Conservation (phyloP, 2,888 invertebrate genomes). For the Thecophora atra region DNA sequence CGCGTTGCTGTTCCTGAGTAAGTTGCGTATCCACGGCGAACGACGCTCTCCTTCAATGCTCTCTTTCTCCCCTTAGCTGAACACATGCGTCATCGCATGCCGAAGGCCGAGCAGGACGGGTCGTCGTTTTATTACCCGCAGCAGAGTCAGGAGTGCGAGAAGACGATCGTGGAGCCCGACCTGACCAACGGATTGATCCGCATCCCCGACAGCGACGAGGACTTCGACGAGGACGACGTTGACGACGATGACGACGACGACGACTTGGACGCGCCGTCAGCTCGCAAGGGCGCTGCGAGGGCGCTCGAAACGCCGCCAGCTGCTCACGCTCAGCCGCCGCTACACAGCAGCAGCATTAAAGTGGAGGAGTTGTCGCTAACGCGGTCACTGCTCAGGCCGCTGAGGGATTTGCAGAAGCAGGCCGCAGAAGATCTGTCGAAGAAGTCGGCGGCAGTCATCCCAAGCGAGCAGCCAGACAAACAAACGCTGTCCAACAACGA, state of each 20-base stretch:
- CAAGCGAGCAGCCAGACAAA: slow-evolving; percentile 11
- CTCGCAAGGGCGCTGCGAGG: slow-evolving; percentile 35
- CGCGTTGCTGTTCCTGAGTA: slow-evolving; percentile 63
- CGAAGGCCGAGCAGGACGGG: slow-evolving; percentile 61
- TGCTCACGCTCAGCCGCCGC: slow-evolving; percentile 46
- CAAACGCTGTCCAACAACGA: background rate
- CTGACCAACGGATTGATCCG: slow-evolving; percentile 63
- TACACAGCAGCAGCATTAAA: slow-evolving; percentile 45
- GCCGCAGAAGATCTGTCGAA: slow-evolving; percentile 57
- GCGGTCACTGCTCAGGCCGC: slow-evolving; percentile 47
- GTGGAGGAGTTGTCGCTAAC: slow-evolving; percentile 41
- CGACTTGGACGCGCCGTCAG: slow-evolving; percentile 30
- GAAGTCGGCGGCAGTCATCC: slow-evolving; percentile 47
- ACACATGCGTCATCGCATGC: slow-evolving; percentile 64
- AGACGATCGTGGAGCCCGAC: slow-evolving; percentile 64
- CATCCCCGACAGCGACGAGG: slow-evolving; percentile 63
- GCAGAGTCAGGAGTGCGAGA: slow-evolving; percentile 59
- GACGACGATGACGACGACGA: slow-evolving; percentile 58
- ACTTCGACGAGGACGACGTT: slow-evolving; percentile 62
- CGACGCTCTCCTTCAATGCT: background rate
- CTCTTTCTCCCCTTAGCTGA: slow-evolving; percentile 54
- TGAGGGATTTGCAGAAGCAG: slow-evolving; percentile 46
- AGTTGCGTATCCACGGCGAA: too few species aligned
- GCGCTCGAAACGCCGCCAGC: slow-evolving; percentile 49
- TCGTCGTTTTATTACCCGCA: slow-evolving; percentile 57